Conservation (phyloP, 2,113 vertebrate species). For the Sciurus niger region DNA sequence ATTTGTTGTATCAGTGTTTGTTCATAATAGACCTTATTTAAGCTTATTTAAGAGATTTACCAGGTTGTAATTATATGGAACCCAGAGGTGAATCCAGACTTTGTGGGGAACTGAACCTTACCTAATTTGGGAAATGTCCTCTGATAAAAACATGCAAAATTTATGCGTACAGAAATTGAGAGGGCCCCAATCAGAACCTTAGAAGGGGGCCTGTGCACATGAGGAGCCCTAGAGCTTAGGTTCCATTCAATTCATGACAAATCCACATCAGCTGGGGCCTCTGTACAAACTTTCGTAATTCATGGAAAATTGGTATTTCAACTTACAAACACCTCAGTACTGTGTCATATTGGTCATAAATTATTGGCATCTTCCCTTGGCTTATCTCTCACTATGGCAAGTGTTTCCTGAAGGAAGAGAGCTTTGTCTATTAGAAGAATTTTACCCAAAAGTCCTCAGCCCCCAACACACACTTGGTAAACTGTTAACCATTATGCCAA, state of each 20-base stretch:
- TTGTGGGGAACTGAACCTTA: not conserved
- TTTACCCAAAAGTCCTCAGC: not conserved
- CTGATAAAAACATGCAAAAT: constrained; percentile 5
- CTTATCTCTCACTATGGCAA: not conserved
- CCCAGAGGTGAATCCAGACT: not conserved
- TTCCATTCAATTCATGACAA: not conserved
- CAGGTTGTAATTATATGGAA: not conserved
- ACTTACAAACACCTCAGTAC: not conserved
- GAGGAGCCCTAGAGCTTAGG: not conserved
- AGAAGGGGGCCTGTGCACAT: not conserved
- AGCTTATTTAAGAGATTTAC: not conserved
- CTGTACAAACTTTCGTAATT: not conserved
- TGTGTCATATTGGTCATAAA: not conserved
- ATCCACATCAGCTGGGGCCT: not conserved
- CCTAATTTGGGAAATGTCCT: not conserved
- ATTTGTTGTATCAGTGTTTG: not conserved
- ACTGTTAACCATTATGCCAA: not conserved
- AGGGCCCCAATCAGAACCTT: not conserved
- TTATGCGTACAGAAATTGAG: not conserved
- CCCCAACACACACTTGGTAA: not conserved
- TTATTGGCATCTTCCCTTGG: not conserved
- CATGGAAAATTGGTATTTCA: not conserved
- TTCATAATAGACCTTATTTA: not conserved
- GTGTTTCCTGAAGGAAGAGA: not conserved
- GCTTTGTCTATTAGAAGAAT: not conserved